Conservation (phyloP, 2,113 vertebrate species). For the Aphelocoma coerulescens region DNA sequence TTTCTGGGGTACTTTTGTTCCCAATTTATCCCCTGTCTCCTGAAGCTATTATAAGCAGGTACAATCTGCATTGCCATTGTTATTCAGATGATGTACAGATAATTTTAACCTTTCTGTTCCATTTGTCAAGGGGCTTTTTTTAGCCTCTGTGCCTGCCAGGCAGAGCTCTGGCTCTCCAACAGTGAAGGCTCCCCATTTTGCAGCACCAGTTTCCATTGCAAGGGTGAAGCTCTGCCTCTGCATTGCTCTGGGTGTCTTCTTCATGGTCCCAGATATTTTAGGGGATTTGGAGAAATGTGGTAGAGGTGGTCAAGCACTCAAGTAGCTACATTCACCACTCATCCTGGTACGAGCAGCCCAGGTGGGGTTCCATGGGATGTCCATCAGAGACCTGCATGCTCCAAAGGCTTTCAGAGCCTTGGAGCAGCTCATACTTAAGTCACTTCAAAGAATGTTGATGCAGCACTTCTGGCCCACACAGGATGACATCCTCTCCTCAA, state of each 20-base stretch:
- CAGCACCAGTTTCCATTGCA: not conserved
- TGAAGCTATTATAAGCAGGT: slow-evolving; percentile 57
- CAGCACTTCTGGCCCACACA: not conserved
- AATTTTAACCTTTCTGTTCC: slow-evolving; percentile 66
- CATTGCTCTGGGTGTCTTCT: not conserved
- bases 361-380: not conserved
- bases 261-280: not conserved
- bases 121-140: slow-evolving; percentile 60
- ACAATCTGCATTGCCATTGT: slow-evolving; percentile 61
- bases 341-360: not conserved
- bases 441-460: not conserved
- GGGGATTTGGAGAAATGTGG: not conserved
- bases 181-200: not conserved
- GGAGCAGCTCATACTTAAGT: not conserved
- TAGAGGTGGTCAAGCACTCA: not conserved
- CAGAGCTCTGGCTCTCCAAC: not conserved
- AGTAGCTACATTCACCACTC: not conserved
- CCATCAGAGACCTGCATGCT: not conserved
- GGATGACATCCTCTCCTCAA: not conserved
- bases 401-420: not conserved
- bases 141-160: slow-evolving; percentile 13
- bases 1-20: slow-evolving; percentile 48
- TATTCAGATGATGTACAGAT: slow-evolving; percentile 64
- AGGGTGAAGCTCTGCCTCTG: not conserved
- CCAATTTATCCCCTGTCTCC: slow-evolving; percentile 50